phyloP scores from a whole-genome alignment of 2,888 invertebrate genomes.

The Melanostoma mellinum region DNA sequence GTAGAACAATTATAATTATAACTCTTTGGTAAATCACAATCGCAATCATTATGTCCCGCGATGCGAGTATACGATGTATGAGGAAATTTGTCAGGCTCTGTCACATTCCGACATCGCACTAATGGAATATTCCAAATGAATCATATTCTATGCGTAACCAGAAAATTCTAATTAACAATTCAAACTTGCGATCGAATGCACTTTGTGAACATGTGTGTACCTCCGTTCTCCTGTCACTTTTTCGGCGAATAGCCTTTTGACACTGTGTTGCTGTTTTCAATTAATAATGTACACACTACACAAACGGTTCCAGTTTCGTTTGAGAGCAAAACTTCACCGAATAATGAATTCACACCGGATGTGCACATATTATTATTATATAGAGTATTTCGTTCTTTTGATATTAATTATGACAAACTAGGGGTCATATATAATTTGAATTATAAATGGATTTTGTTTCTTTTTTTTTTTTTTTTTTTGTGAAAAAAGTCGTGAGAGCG shows the following conservation, averaged over 20 bases:
- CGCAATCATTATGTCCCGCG: conserved; percentile 4
- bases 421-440: conserved; percentile 22
- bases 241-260: conserved; percentile 27
- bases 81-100: conserved; percentile 48
- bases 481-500: conserved; percentile 39
- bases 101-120: conserved; percentile 22
- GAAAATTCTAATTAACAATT: conserved; percentile 64
- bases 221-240: background rate
- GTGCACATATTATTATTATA: conserved; percentile 18
- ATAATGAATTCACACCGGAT: conserved; percentile 47
- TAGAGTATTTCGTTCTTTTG: conserved; percentile 14
- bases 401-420: conserved; percentile 53
- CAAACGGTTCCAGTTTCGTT: conserved; percentile 26
- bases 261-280: conserved; percentile 43
- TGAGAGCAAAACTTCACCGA: conserved; percentile 18
- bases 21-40: conserved; percentile 16
- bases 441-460: conserved; percentile 50
- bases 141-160: conserved; percentile 60
- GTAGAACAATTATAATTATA: conserved; percentile 27
- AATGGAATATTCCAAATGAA: conserved; percentile 64
- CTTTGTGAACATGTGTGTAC: background rate
- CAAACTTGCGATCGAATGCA: conserved; percentile 60
- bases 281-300: conserved; percentile 52
- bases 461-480: conserved; percentile 6
- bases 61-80: background rate